Conservation (phyloP, 2,888 invertebrate genomes). For the Acheta domesticus region DNA sequence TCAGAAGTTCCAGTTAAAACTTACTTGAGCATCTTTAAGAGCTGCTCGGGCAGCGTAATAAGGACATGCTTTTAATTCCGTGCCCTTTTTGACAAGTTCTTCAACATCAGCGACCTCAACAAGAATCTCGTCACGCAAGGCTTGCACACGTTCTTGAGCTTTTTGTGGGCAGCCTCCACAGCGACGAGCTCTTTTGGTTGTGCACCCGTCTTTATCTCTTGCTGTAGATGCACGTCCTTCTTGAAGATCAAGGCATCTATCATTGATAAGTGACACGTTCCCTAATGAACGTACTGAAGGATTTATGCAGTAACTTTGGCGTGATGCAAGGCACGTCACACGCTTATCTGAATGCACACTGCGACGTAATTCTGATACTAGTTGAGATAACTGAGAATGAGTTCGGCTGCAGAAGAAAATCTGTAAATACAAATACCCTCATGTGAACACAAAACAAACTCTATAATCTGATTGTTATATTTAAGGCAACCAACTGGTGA, state of each 20-base stretch:
- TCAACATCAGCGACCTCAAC: conserved; percentile 82
- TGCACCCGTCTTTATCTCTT: conserved; percentile 59
- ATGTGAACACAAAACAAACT: too few species aligned
- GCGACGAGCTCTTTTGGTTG: conserved; percentile 56
- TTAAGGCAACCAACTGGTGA: too few species aligned
- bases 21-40: conserved; percentile 72
- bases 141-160: conserved; percentile 59
- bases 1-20: background rate
- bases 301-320: conserved; percentile 90
- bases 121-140: conserved; percentile 62
- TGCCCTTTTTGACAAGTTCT: conserved; percentile 69
- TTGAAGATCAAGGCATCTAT: conserved; percentile 55
- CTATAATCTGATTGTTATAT: too few species aligned
- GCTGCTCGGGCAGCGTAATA: conserved; percentile 88
- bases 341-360: conserved; percentile 70
- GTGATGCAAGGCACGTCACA: conserved; percentile 81
- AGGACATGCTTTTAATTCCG: conserved; percentile 76
- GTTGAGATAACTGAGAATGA: conserved; percentile 93
- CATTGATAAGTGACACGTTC: conserved; percentile 80
- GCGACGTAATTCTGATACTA: conserved; percentile 86
- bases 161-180: conserved; percentile 66
- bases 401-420: conserved; percentile 94
- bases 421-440: conserved; percentile 48
- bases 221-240: conserved; percentile 44
- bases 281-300: conserved; percentile 68